phyloP scores from a whole-genome alignment of 2,888 invertebrate genomes.

The Drosophila meridionalis region DNA sequence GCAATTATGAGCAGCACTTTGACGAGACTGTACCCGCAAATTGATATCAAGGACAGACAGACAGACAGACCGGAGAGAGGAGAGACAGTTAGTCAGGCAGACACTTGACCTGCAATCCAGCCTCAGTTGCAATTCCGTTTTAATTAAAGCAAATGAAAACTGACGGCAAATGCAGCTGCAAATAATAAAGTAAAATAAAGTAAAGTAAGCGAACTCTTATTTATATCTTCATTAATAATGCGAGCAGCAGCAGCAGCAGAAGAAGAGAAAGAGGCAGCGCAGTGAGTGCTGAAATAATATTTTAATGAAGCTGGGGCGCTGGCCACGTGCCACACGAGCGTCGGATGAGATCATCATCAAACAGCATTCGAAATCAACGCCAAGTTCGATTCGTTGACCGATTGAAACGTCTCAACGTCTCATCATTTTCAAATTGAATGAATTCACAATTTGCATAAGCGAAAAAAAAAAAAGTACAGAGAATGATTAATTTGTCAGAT shows the following conservation, averaged over 20 bases:
- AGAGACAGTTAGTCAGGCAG: neutral
- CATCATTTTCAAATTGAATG: constrained; percentile 7
- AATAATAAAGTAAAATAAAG: neutral
- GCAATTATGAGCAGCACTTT: constrained; percentile 28
- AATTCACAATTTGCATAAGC: constrained; percentile 37
- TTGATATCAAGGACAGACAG: constrained; percentile 50
- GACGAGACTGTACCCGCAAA: constrained; percentile 35
- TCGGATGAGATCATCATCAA: constrained; percentile 50
- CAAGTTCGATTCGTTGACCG: constrained; percentile 14
- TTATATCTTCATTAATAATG: constrained; percentile 46
- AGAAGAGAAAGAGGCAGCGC: neutral
- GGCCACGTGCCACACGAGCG: constrained; percentile 49
- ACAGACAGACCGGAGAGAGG: neutral
- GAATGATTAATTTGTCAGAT: neutral
- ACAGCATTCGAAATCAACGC: constrained; percentile 9
- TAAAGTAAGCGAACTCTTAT: constrained; percentile 16
- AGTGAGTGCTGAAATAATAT: neutral
- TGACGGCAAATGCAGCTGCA: constrained; percentile 36
- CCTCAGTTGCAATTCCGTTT: constrained; percentile 18
- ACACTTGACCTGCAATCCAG: constrained; percentile 63
- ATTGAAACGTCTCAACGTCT: constrained; percentile 15
- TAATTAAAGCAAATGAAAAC: constrained; percentile 49
- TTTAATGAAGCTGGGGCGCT: constrained; percentile 21
- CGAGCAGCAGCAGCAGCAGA: too few relatives aligned
- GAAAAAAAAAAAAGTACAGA: neutral